These are phyloP conservation scores for Pristionchus exspectatus DNA, from an alignment of 2,888 invertebrate species.

Conservation along the genomic window DNA sequence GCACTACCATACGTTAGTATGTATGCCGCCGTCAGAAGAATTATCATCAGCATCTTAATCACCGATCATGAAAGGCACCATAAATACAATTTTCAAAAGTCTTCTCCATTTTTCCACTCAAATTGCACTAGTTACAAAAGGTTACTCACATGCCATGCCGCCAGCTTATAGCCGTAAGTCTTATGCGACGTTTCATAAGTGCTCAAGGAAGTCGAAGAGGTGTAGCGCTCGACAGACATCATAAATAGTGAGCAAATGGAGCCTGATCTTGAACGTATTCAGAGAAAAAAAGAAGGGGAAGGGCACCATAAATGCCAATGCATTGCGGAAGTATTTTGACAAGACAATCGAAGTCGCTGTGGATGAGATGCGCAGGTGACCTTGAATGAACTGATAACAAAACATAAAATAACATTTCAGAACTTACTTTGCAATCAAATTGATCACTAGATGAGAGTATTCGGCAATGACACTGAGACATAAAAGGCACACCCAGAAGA, in stretches of 20 bases:
- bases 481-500: background rate
- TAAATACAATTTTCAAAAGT: too few relatives aligned
- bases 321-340: background rate
- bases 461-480: background rate
- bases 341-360: background rate
- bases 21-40: background rate
- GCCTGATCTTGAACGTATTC: background rate
- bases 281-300: background rate
- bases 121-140: background rate
- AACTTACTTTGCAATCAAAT: background rate
- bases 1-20: background rate
- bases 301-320: background rate
- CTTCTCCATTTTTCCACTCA: too few relatives aligned
- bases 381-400: too few relatives aligned
- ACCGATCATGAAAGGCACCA: background rate
- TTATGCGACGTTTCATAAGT: background rate
- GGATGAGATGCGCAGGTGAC: background rate
- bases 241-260: constrained; percentile 8
- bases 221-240: background rate
- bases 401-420: background rate
- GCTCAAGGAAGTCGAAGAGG: background rate
- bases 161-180: background rate
- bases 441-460: background rate
- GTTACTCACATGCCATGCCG: background rate
- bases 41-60: background rate